Base-by-base conservation (phyloP, 35 echinoderm and acorn worm genomes). In the Patiria miniata region DNA sequence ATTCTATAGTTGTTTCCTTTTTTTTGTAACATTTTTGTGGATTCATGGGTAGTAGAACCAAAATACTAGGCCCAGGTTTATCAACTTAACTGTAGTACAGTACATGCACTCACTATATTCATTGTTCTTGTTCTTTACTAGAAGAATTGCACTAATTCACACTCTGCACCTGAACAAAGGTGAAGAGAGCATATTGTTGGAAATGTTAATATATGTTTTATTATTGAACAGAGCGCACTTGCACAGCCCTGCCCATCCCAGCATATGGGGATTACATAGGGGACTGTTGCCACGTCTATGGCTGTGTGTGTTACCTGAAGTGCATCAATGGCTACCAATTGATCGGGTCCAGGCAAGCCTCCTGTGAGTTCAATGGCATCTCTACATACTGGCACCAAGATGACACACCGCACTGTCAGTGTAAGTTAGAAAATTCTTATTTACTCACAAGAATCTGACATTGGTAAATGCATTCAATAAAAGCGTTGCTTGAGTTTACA, bases 251-350 rank as follows among this genome's bases (percentile, higher is more conserved):
- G 21, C 37, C 73, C 4, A 39, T 68, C 30, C 85, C 85, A 28
- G 17, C 77, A 16, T 78, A 78, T 87, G 85, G 85, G 39, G 77
- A 68, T 0, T 30, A 78, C 5, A 28, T 28, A 8, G 85, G 85
- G 22, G n/a, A 68, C 18, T 87, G 69, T 77, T 21, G 77, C 15
- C 47, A 2, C 26, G 32, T 77, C 30, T 77, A 78, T 78, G 85
- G 85, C 68, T 78, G 65, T 44, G 68, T 78, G 7, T 87, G 85
- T 77, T 42, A 87, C 36, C 28, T 87, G 85, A 87, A 39, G 39
- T 87, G 85, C 40, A 32, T 87, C 30, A n/a, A 44, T 29, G 39
- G 68, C 12, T 87, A 87, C 50, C 52, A 28, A 32, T 47, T 87
- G 69, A 68, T 78, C 1, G 85, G 85, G 18, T 87, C 85, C 1